Base-by-base conservation (phyloP, 1,140 invertebrate species). In the Orussus abietinus region DNA sequence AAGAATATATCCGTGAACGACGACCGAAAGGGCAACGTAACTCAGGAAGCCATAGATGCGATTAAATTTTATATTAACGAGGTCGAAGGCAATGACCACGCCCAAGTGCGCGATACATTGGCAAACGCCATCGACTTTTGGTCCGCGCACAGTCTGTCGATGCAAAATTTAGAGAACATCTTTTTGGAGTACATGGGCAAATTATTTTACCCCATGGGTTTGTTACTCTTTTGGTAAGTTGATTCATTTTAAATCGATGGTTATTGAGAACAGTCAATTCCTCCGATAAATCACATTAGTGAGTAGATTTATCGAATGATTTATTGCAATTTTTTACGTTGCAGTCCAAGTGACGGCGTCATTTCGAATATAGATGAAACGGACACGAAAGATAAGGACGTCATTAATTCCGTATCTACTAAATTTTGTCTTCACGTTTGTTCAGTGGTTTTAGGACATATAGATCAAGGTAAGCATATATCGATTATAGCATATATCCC, bases 61-160 rank as follows among this genome's bases (percentile, higher is more conserved):
- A 53, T 75, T 5, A 72, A 74, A 38, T 72, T 74, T 57, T 75
- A 74, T 35, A 57, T 74, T 1, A 64, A 60, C 31, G 61, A 69
- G 30, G 60, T 74, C 28, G 66, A 69, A 37, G 66, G 69, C 2
- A 64, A 69, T n/a, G 43, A 63, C 3, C 62, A 71, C 19, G 43
- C 37, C 9, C 33, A 60, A 4, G 64, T 70, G 30, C 56, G 62
- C n/a, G 60, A 73, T 45, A 47, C 75, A 33, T 42, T 73, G 6
- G 56, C 66, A 21, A 57, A 53, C 12, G 60, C 64, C 15, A 60
- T 77, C 14, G 62, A 67, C 26, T 76, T 76, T 47, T 77, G 76
- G 76, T 45, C 72, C 6, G 61, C 72, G 31, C 67, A 76, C 36
- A 52, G 62, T 36, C 60, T 77, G 12, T 61, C 71, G 1, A 63